These are phyloP conservation scores for Dendrophyllia cribrosa DNA, from an alignment of 64 coral and sea anemone species.

Conservation along the genomic window DNA sequence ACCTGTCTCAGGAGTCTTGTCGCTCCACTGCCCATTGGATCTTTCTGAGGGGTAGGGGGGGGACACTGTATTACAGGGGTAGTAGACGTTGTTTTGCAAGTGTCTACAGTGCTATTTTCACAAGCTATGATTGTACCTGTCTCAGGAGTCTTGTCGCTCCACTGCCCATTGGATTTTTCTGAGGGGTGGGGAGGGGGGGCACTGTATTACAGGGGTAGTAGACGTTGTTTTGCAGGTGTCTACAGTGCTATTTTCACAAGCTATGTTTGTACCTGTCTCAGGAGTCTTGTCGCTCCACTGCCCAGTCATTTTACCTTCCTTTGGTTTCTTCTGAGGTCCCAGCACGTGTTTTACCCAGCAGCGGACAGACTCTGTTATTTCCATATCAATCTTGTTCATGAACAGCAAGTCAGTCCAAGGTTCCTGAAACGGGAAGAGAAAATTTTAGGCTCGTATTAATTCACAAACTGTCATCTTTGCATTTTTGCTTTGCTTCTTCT, in stretches of 20 bases:
- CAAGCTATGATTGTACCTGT: slow-evolving; percentile 33
- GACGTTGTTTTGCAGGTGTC: too few relatives aligned
- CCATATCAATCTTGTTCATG: slow-evolving; percentile 89
- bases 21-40: slow-evolving; percentile 12
- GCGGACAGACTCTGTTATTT: slow-evolving; percentile 76
- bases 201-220: too few relatives aligned
- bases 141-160: slow-evolving; percentile 3
- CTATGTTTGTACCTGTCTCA: slow-evolving; percentile 51
- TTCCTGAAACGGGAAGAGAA: slow-evolving; percentile 42
- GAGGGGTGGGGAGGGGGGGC: neutral
- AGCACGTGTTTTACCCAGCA: slow-evolving; percentile 82
- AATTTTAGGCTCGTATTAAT: neutral
- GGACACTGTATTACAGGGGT: too few relatives aligned
- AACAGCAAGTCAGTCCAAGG: slow-evolving; percentile 86
- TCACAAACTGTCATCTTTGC: too few relatives aligned
- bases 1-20: slow-evolving; percentile 53
- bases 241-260: neutral
- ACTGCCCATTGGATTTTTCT: slow-evolving; percentile 54
- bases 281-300: slow-evolving; percentile 11
- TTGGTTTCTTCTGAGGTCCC: slow-evolving; percentile 70
- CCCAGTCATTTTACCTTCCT: slow-evolving; percentile 16
- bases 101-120: neutral
- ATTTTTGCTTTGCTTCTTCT: too few relatives aligned
- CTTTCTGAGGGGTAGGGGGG: slow-evolving; percentile 39
- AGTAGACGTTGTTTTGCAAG: too few relatives aligned